Evolutionary conservation across 2,113 vertebrate species (phyloP), one percentile per base, ranked within the genome.

Genomic region (Heterotilapia buettikoferi): DNA sequence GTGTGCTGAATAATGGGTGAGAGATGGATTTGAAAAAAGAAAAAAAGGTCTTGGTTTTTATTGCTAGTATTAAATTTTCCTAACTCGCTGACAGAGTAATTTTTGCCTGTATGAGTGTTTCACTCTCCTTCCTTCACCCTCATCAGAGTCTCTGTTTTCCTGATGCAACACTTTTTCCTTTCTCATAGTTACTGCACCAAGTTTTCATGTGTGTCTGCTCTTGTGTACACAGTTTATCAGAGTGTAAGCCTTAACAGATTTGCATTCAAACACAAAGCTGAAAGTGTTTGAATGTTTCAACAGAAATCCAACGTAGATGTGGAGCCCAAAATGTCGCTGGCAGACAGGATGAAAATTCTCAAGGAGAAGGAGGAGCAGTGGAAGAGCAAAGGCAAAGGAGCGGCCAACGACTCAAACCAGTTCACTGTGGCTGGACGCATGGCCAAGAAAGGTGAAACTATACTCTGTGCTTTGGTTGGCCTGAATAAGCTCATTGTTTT

Each of bases 361-460:
- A 95, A 96, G 85, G 96, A 96, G 83, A 97, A 96, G 59, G 96
- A 97, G 93, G 96, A 97, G 83, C 93, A 95, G 88, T 97, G 97
- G 97, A 97, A 97, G 88, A 84, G 31, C 83, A 95, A 89, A 91
- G 97, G 97, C 66, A 96, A 96, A 88, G 96, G 97, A 79, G 96
- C 96, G 21, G 94, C 95, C 89, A 97, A 97, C 5, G 97, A 97
- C 92, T 97, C 97, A 1, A 83, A 86, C 11, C 97, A 97, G 94
- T 97, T 97, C 94, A 97, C 96, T 2, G 97, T 97, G 36, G 97
- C 96, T 9, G 97, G 96, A 79, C 96, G 96, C 83, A 97, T 97
- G 97, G 96, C 96, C 73, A 97, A 93, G 93, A 96, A 50, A 95
- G 97, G 96, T 97, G 36, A 66, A n/a, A 2, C 21, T 21, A 6